Evolutionary conservation across 2,797 vertebrate species (phyloP), one percentile per base, ranked within the genome.

Genomic region (Lophotriccus pileatus): DNA sequence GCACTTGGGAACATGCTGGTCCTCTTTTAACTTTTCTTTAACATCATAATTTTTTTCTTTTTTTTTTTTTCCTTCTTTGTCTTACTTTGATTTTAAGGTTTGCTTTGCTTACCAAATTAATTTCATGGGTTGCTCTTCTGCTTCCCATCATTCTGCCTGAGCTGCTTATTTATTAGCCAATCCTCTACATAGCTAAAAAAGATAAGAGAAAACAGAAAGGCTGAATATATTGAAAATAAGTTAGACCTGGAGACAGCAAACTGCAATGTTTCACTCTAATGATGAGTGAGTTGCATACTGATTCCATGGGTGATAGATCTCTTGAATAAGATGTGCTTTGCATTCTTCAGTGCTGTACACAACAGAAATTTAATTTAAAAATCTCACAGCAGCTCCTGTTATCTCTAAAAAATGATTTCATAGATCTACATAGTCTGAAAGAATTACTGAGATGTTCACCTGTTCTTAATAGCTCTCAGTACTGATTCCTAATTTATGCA

Each of bases 181-280:
- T 23, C 7, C 23, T 82, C 79, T 79, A 39, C 34, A 47, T 9
- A 63, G 36, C 32, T 47, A 69, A 72, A 89, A 82, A 73, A 27
- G 59, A 47, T 10, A 86, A 58, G 41, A 81, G 89, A 68, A 89
- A 82, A 24, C 22, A 69, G 30, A 82, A 64, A 75, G 37, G 2
- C 39, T 73, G 69, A 88, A 30, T 82, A 72, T 85, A 92, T 92
- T 90, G 67, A 93, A 92, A 91, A 77, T 49, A 76, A 75, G 58
- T 78, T 58, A 70, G 47, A 92, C 62, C 66, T 83, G 44, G 67
- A 87, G 62, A 86, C 3, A 5, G 77, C 49, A 84, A 90, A 82
- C 56, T 1, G 53, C 75, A 86, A 3, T 46, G 75, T 87, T 93
- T 83, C 76, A 50, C 67, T 95, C 39, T 75, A 81, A 56, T 68